Conservation (phyloP, 2,888 invertebrate species). For the Pachycephus smyrnensis region DNA sequence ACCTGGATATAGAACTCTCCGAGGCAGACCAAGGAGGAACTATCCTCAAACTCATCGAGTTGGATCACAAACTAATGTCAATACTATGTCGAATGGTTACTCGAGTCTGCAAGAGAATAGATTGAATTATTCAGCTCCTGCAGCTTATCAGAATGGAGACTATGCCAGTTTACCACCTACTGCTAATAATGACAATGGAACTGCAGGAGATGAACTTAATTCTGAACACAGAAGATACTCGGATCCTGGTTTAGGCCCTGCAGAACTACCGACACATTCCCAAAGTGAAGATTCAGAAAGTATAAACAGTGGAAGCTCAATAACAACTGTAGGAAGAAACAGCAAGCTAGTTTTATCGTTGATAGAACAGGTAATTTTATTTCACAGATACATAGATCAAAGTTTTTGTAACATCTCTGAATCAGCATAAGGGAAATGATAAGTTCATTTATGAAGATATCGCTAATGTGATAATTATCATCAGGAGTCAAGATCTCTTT, state of each 20-base stretch:
- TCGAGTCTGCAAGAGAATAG: constrained; percentile 54
- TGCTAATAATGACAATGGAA: constrained; percentile 71
- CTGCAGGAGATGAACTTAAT: constrained; percentile 69
- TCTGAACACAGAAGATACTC: constrained; percentile 74
- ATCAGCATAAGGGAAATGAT: background rate
- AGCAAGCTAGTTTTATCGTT: constrained; percentile 74
- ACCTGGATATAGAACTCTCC: constrained; percentile 46
- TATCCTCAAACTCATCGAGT: constrained; percentile 36
- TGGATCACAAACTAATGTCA: background rate
- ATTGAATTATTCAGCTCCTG: constrained; percentile 37
- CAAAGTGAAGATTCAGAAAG: constrained; percentile 72
- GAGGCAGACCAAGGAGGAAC: constrained; percentile 44
- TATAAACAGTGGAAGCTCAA: constrained; percentile 65
- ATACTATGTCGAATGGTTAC: constrained; percentile 47
- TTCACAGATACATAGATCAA: background rate
- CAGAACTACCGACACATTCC: constrained; percentile 65
- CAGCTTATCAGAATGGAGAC: constrained; percentile 62
- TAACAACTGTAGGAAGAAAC: constrained; percentile 70
- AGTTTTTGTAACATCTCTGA: background rate
- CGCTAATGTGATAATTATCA: background rate
- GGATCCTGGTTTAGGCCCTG: constrained; percentile 75
- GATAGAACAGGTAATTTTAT: constrained; percentile 76
- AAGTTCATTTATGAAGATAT: background rate
- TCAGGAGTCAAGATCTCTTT: background rate
- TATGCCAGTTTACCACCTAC: constrained; percentile 80